Base-by-base conservation (phyloP, 37 sponge, comb jelly and placozoan species). In the Geodia barretti region DNA sequence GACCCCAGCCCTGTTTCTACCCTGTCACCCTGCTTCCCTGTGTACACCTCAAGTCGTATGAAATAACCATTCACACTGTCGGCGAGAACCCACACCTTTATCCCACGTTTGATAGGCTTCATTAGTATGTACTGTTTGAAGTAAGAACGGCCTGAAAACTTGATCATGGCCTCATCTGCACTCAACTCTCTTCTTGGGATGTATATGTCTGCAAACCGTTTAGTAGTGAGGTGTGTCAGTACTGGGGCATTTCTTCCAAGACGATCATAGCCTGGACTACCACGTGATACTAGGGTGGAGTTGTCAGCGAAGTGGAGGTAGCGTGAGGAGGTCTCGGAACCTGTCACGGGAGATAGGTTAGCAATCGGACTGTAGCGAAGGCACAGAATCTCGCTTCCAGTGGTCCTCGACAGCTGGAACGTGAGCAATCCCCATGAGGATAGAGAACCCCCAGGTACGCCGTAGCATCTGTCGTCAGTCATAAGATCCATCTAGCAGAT, bases 231-330 rank as follows among this genome's bases (percentile, higher is more conserved):
- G 34, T 70, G 34, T 70, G 34, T 35, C 2, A 70, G 71, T 32
- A 70, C 71, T n/a, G n/a, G n/a, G n/a, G n/a, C n/a, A n/a, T n/a
- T n/a, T n/a, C n/a, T n/a, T n/a, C n/a, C n/a, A n/a, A n/a, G n/a
- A n/a, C n/a, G n/a, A n/a, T n/a, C n/a, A n/a, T n/a, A n/a, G n/a
- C n/a, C n/a, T n/a, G n/a, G n/a, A n/a, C n/a, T n/a, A n/a, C n/a
- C n/a, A n/a, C n/a, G n/a, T n/a, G n/a, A n/a, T n/a, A n/a, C n/a
- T 29, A 20, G 67, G 24, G 14, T 70, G n/a, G n/a, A 32, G 58
- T 81, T 81, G 73, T 81, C 73, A 31, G 71, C 83, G 73, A 73
- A 82, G 62, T 82, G 83, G 1, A 82, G 74, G 43, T 82, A 72
- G n/a, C 77, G 42, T 25, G 33, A n/a, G 23, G 76, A 39, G 23